Evolutionary conservation across 2,888 invertebrate genomes (phyloP), one percentile per base, ranked within the genome.

Genomic region (Cataglyphis albicans): DNA sequence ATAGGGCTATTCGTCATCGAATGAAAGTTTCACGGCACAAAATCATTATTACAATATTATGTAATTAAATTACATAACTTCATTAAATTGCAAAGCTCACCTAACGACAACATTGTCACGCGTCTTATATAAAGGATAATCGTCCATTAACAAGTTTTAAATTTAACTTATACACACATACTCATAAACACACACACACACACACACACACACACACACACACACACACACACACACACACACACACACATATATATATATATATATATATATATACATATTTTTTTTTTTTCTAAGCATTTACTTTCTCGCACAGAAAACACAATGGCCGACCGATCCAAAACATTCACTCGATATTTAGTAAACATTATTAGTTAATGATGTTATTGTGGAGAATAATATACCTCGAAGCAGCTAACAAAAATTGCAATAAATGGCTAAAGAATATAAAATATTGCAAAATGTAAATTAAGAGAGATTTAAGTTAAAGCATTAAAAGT

Each of bases 301-400:
- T 35, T 25, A 75, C 67, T 86, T 83, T 86, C 81, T 67, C 80
- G 41, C 48, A 48, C 35, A 63, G 44, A 85, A 75, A 64, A 44
- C 44, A 35, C 21, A 78, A 18, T 21, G 29, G 3, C 41, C n/a
- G 21, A 63, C 4, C 6, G 10, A 55, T 59, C 9, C 3, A 25
- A 59, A 35, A 10, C 4, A 59, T 72, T 59, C 35, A 25, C 59
- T 72, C 12, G 18, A 72, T 12, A 15, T 59, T 12, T 41, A 3
- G 9, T 9, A n/a, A 0, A 12, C 15, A 65, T 35, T 55, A 21
- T 55, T 67, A 5, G 10, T 57, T 5, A 52, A 35, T 15, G 21
- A n/a, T 29, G 6, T 76, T 55, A 76, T 10, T n/a, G 3, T 1
- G 6, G 10, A 70, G 7, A 52, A n/a, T 52, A 52, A n/a, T 52